Conservation (phyloP, 2,888 invertebrate genomes). For the Pseudeuparius sepicola region DNA sequence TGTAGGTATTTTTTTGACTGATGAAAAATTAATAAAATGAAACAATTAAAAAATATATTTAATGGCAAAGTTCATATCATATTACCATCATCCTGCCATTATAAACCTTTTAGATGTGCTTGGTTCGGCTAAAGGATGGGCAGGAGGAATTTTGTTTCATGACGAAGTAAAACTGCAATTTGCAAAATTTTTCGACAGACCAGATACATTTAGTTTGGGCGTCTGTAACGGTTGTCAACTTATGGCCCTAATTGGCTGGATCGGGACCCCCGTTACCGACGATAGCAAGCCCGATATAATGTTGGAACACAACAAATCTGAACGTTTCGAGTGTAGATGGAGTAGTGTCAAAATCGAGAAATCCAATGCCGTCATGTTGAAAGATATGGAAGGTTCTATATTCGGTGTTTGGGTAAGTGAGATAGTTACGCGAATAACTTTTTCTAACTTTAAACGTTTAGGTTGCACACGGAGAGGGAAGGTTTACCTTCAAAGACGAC, state of each 20-base stretch:
- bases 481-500: conserved; percentile 51
- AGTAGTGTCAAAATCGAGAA: conserved; percentile 47
- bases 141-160: conserved; percentile 81
- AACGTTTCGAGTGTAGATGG: conserved; percentile 71
- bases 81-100: too few species aligned
- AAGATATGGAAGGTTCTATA: conserved; percentile 76
- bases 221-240: conserved; percentile 99
- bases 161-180: conserved; percentile 66
- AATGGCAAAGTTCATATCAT: too few species aligned
- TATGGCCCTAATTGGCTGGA: conserved; percentile 88
- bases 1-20: too few species aligned
- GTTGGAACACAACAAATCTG: conserved; percentile 79
- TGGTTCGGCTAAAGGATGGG: conserved; percentile 98
- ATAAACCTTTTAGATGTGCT: conserved; percentile 69
- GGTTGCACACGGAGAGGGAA: conserved; percentile 90
- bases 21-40: too few species aligned
- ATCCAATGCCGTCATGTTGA: conserved; percentile 73
- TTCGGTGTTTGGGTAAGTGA: conserved; percentile 74
- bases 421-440: conserved; percentile 14
- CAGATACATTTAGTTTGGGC: conserved; percentile 89
- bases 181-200: conserved; percentile 55
- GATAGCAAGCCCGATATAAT: conserved; percentile 48
- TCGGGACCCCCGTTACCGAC: conserved; percentile 46
- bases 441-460: conserved; percentile 5
- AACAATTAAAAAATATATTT: too few species aligned